Conservation (phyloP, 2,797 vertebrate species). For the Trachops cirrhosus region DNA sequence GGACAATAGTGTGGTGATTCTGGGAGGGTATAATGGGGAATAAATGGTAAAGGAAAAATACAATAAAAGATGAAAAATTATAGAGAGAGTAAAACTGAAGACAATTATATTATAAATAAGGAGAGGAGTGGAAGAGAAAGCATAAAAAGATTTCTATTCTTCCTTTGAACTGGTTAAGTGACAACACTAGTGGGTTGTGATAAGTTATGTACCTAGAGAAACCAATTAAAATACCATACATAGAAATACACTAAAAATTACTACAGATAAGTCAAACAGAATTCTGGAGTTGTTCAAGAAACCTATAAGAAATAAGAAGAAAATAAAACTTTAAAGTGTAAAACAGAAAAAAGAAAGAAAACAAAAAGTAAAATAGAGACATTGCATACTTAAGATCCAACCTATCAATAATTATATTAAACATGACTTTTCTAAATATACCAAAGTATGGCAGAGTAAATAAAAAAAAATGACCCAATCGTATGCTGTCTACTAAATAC, state of each 20-base stretch:
- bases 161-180: background rate
- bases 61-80: too few relatives aligned
- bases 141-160: background rate
- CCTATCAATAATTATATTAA: background rate
- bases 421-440: background rate
- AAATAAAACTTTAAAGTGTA: background rate
- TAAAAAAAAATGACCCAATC: background rate
- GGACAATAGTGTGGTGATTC: too few relatives aligned
- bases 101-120: background rate
- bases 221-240: background rate
- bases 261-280: background rate
- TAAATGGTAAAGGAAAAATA: too few relatives aligned
- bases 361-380: background rate
- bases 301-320: background rate
- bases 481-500: background rate
- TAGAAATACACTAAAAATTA: background rate
- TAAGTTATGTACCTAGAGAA: background rate
- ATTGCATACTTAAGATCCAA: background rate
- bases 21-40: too few relatives aligned
- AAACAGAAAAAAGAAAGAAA: background rate
- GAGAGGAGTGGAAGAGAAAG: background rate
- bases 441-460: background rate
- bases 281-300: background rate
- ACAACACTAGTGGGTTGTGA: background rate
- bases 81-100: background rate